Evolutionary conservation across 2,113 vertebrate genomes (phyloP).

Genomic region (Silurus glanis): DNA sequence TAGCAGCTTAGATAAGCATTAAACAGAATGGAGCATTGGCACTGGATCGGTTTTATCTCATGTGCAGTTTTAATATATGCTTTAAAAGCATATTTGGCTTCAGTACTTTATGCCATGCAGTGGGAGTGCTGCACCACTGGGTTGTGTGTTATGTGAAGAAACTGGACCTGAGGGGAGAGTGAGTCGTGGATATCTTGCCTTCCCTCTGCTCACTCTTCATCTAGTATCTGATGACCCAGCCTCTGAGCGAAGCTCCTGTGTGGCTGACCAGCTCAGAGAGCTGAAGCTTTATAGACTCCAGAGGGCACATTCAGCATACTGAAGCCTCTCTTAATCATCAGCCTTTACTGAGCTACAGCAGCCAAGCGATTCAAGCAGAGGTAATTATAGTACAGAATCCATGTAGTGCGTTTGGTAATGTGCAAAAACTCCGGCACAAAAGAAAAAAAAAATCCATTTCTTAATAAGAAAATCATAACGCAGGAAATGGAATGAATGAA

Average conservation of each 20-base stretch:
- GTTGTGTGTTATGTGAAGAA: slow-evolving; percentile 16
- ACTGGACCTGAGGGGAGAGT: not conserved
- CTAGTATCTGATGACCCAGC: not conserved
- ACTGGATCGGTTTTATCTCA: not conserved
- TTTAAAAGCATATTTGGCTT: slow-evolving; percentile 14
- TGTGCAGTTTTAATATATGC: not conserved
- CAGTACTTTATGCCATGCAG: slow-evolving; percentile 1
- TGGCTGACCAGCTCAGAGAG: not conserved
- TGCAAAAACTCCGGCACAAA: not conserved
- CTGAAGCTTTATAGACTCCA: slow-evolving; percentile 22
- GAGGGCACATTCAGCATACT: slow-evolving; percentile 59
- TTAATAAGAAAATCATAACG: not conserved
- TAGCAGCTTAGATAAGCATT: not conserved
- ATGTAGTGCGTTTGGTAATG: not conserved
- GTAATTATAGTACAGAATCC: not conserved
- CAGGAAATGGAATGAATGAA: not conserved
- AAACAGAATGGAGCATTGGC: slow-evolving; percentile 11
- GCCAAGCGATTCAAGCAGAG: slow-evolving; percentile 2
- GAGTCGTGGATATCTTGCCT: not conserved
- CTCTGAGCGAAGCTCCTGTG: not conserved
- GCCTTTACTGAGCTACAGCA: slow-evolving; percentile 50
- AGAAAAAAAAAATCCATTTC: not conserved
- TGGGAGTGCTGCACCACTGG: not conserved
- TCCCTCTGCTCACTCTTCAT: not conserved
- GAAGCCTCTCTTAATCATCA: slow-evolving; percentile 23